Evolutionary conservation across 1,140 invertebrate species (phyloP), one percentile per base, ranked within the genome.

Genomic region (Acromyrmex charruanus): DNA sequence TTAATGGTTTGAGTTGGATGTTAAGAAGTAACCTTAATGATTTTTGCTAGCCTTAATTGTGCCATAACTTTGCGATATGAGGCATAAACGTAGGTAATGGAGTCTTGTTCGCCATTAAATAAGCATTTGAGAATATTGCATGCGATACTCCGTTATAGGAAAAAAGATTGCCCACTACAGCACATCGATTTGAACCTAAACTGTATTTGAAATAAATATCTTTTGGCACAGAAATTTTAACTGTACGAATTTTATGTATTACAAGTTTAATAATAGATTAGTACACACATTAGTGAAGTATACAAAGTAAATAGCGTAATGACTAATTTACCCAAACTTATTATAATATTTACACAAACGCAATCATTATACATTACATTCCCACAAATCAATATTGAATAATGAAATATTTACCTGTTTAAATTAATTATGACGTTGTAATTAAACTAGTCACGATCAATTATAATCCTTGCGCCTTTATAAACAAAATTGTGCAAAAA

Each of bases 51-150:
- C 35, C 55, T 66, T 79, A 66, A 79, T 65, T 79, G 39, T 77
- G 18, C 21, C 35, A 28, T 77, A 77, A 77, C 63, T 77, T 65
- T 28, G 44, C 16, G 18, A 79, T 79, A 79, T 65, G 35, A 16
- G 10, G 6, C 35, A 44, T 51, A 79, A 51, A 65, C 25, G 44
- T 25, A 65, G 25, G 6, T 66, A 79, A 79, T 51, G 44, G 61
- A 66, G 12, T 79, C n/a, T 3, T 65, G 21, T 66, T 28, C 12
- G 44, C 16, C 59, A 79, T 79, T 65, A 65, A 79, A 65, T 65
- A 49, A 79, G 66, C 66, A 69, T 69, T 69, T 69, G 35, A 69
- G 77, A 79, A 79, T 79, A 66, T 79, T 79, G 18, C 25, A 61
- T 51, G 59, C 39, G 18, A 51, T 66, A 61, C 18, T 79, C 16